phyloP scores from a whole-genome alignment of 23 tunicate genomes.

The Aplidium turbinatum region DNA sequence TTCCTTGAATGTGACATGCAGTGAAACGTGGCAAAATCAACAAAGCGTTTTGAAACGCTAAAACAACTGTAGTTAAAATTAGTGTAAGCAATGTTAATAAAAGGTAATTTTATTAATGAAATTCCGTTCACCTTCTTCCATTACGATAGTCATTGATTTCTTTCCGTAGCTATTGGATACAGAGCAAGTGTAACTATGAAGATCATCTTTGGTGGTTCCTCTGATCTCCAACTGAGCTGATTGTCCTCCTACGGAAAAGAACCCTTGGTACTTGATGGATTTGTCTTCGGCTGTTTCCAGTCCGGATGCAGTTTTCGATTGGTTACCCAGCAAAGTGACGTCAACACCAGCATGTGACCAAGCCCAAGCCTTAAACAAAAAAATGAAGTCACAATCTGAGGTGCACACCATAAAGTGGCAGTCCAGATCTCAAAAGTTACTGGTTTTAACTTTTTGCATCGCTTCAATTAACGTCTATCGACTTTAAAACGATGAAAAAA shows the following conservation, averaged over 20 bases:
- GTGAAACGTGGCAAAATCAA: no score
- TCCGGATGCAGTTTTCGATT: constrained; percentile 20
- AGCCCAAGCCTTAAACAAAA: constrained; percentile 57
- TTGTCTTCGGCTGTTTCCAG: constrained; percentile 9
- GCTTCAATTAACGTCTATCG: no score
- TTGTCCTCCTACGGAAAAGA: constrained; percentile 20
- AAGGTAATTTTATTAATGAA: no score
- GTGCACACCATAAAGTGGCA: no score
- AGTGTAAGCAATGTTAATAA: no score
- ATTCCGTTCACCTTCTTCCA: constrained; percentile 51
- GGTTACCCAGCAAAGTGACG: constrained; percentile 44
- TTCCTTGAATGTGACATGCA: no score
- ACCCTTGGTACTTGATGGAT: constrained; percentile 42
- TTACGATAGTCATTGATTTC: constrained; percentile 10
- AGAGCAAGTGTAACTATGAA: constrained; percentile 54
- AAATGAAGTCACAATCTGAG: no score
- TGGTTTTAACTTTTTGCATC: no score
- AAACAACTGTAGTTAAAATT: no score
- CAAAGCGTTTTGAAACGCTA: no score
- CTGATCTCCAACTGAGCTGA: constrained; percentile 35
- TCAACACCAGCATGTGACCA: constrained; percentile 32
- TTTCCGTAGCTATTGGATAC: constrained; percentile 69
- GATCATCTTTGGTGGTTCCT: constrained; percentile 30
- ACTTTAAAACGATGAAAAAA: no score
- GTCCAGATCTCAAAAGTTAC: no score